These are phyloP conservation scores for Noctua fimbriata DNA, from an alignment of 2,888 invertebrate species.

Conservation along the genomic window DNA sequence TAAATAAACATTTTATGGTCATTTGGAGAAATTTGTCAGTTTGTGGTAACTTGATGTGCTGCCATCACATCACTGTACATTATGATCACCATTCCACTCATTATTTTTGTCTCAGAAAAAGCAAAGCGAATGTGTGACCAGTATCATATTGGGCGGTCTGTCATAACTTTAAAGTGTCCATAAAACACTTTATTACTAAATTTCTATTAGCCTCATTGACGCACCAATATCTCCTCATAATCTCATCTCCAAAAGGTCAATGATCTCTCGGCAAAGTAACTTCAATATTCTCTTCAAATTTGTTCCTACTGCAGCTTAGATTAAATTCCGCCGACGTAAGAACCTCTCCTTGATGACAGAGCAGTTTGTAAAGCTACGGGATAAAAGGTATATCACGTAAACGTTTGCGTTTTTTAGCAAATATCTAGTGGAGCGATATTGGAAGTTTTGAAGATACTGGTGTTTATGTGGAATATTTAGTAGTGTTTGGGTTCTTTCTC, in stretches of 20 bases:
- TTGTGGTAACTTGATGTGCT: too few relatives aligned
- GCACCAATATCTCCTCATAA: slow-evolving; percentile 1
- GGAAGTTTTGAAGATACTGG: slow-evolving; percentile 18
- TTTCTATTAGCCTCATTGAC: neutral
- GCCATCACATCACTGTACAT: too few relatives aligned
- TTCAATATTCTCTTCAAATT: slow-evolving; percentile 49
- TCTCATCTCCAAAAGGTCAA: slow-evolving; percentile 19
- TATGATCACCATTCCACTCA: neutral
- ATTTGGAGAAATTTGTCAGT: too few relatives aligned
- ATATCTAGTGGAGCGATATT: slow-evolving; percentile 53
- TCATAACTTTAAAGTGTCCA: neutral
- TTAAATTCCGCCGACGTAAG: slow-evolving; percentile 60
- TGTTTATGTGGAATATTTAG: slow-evolving; percentile 15
- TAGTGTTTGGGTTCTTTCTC: neutral
- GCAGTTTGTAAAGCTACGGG: slow-evolving; percentile 59
- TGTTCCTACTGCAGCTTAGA: slow-evolving; percentile 58
- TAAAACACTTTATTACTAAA: neutral
- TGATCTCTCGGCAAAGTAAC: slow-evolving; percentile 35
- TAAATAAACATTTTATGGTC: too few relatives aligned
- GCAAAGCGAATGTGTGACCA: neutral
- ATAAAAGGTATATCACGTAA: slow-evolving; percentile 60
- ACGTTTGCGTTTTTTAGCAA: slow-evolving; percentile 57
- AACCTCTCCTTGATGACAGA: slow-evolving; percentile 64
- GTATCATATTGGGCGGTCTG: neutral
- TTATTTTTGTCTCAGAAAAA: neutral